Evolutionary conservation across 2,113 vertebrate species (phyloP).

Genomic region (Dicerorhinus sumatrensis): DNA sequence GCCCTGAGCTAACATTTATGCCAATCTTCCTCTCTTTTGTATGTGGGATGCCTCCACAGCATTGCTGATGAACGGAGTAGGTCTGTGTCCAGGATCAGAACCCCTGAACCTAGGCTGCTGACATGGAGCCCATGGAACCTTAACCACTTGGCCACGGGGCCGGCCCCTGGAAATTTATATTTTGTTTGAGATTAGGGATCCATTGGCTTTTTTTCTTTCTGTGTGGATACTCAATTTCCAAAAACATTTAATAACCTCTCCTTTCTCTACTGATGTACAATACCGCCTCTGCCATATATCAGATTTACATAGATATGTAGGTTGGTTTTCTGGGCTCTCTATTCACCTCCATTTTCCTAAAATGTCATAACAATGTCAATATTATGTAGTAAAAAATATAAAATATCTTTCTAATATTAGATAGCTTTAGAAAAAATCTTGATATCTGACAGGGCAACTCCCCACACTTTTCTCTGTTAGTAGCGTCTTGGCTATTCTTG

Average conservation of each 20-base stretch:
- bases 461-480: not conserved
- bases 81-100: no score
- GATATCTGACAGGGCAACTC: not conserved
- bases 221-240: not conserved
- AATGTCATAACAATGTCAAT: not conserved
- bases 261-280: not conserved
- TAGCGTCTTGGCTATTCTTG: not conserved
- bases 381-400: not conserved
- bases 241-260: not conserved
- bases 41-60: no score
- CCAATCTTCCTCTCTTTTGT: no score
- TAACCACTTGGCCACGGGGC: no score
- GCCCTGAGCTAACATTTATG: no score
- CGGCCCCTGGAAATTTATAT: not conserved
- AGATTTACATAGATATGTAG: not conserved
- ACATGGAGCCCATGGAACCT: no score
- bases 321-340: not conserved
- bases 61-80: no score
- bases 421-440: not conserved
- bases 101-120: no score
- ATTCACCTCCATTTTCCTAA: not conserved
- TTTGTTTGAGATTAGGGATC: not conserved
- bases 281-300: not conserved
- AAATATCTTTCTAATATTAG: not conserved
- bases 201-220: not conserved